A percentile compares a stretch with the other conserved stretches of the same genome.
These are phyloP conservation scores for Baccha elongata DNA, from an alignment of 2,888 invertebrate genomes.

Conservation along the genomic window DNA sequence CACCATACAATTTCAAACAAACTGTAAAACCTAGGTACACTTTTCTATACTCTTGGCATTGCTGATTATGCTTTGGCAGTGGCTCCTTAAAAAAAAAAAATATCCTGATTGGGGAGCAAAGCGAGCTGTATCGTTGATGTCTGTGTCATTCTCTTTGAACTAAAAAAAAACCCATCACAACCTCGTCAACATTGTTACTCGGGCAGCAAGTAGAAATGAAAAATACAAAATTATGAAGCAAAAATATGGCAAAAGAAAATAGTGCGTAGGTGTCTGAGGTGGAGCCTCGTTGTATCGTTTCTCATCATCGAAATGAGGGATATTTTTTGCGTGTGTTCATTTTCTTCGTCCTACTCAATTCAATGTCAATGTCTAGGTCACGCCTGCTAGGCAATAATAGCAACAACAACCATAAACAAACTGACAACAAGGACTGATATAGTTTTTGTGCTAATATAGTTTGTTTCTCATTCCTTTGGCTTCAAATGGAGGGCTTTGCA, in stretches of 20 bases:
- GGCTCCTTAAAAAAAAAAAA: background rate
- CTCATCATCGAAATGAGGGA: constrained; percentile 26
- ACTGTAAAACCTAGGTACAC: background rate
- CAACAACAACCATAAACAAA: constrained; percentile 41
- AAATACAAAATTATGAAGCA: constrained; percentile 15
- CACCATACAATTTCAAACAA: constrained; percentile 26
- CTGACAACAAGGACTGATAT: constrained; percentile 38
- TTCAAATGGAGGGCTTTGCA: background rate
- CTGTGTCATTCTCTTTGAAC: constrained; percentile 26
- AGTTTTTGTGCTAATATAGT: constrained; percentile 21
- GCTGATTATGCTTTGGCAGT: constrained; percentile 46
- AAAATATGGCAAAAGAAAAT: constrained; percentile 54
- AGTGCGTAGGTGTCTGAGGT: constrained; percentile 71
- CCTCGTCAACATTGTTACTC: constrained; percentile 35
- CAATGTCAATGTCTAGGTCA: constrained; percentile 69
- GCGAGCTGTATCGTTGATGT: constrained; percentile 14
- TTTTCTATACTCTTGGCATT: background rate
- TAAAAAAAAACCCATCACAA: constrained; percentile 49
- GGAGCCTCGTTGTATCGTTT: constrained; percentile 55
- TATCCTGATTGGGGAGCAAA: constrained; percentile 20
- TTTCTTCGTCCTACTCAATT: constrained; percentile 38
- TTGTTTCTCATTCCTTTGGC: constrained; percentile 11
- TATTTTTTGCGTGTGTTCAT: background rate
- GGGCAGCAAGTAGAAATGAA: background rate
- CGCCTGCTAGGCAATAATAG: constrained; percentile 49